A percentile compares a stretch with the other conserved stretches of the same genome.
Evolutionary conservation across 2,113 vertebrate species (phyloP).

Genomic region (Nasalis larvatus): DNA sequence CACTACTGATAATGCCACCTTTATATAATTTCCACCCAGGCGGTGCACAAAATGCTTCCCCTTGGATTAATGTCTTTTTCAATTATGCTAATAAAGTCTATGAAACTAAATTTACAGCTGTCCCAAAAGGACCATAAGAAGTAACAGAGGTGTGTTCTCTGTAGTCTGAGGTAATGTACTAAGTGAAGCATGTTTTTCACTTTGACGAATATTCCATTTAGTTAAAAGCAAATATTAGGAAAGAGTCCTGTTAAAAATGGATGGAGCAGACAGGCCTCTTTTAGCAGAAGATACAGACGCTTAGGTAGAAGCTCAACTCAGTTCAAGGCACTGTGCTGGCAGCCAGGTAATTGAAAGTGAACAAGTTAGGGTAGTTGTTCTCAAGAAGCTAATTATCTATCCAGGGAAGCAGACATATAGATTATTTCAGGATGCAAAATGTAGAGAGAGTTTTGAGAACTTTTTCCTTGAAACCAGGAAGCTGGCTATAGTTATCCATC

Average conservation of each 20-base stretch:
- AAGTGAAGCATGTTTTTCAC: neutral
- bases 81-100: neutral
- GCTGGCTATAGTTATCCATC: too few relatives aligned
- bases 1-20: neutral
- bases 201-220: neutral
- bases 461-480: neutral
- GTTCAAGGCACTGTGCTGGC: fast-evolving
- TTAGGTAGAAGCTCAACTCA: fast-evolving
- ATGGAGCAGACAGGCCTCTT: neutral
- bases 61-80: neutral
- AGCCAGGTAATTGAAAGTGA: neutral
- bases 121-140: slow-evolving; percentile 25
- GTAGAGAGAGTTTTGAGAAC: neutral
- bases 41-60: neutral
- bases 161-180: neutral
- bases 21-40: neutral
- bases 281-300: neutral
- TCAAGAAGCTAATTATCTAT: neutral
- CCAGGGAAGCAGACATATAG: fast-evolving
- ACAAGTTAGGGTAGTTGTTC: too few relatives aligned
- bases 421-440: neutral
- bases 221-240: slow-evolving; percentile 3
- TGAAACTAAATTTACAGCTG: neutral
- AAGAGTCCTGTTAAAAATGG: neutral
- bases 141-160: neutral